Base-by-base conservation (phyloP, 2,113 vertebrate species). In the Podilymbus podiceps region DNA sequence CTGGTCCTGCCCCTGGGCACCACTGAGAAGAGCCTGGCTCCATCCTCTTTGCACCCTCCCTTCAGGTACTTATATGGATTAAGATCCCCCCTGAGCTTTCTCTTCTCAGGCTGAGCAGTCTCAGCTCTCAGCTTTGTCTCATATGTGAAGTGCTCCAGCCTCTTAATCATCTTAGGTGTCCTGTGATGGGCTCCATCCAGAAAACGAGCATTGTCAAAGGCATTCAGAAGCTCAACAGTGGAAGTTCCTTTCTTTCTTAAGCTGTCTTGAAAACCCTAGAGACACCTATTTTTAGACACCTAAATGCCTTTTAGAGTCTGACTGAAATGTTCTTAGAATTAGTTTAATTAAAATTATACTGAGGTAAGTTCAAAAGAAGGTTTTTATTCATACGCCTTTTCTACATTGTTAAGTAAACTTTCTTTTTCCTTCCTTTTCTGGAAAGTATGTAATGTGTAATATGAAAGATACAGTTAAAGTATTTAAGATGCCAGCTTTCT, bases 141-240 rank as follows among this genome's bases (percentile, higher is more conserved):
- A 24, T 16, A 6, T 0, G 0, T 44, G 27, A 76, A 15, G 8
- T 46, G 7, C 4, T 83, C 15, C 38, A 76, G 22, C 19, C 14
- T 40, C 38, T 71, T 58, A 49, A 63, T 63, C 9, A 3, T 44
- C 9, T 86, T 11, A 44, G 52, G 33, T 25, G 12, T 4, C 6
- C 42, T 79, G 35, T 53, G 42, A 47, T 69, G 59, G 24, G 49
- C 55, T 78, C 15, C 21, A 12, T 82, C 30, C 47, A 86, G 60
- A 15, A 83, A 78, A 60, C 0, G 2, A 83, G 21, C 42, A 22
- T 33, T 85, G 56, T 12, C 28, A 86, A 68, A 86, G 53, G 67
- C 62, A 79, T 72, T 92, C 49, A 50, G 33, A 63, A 89, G 28
- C 40, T 80, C 63, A 68, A 9, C 79, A 22, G 31, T 72, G 22